phyloP scores from a whole-genome alignment of 2,797 vertebrate species.

The Arremon brunneinucha region DNA sequence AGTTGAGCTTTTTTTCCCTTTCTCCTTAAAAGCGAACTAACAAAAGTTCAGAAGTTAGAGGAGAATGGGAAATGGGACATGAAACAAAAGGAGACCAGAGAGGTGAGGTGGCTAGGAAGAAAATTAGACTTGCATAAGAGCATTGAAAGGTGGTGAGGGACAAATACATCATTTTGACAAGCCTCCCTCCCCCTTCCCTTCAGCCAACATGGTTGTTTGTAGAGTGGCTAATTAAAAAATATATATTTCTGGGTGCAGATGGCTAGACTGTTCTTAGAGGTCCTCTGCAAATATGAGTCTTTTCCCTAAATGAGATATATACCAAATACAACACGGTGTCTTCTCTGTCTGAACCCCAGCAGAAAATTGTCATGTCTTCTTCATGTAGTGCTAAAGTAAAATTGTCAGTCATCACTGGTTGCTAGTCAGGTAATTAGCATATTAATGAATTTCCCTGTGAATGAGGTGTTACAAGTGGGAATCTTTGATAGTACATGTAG shows the following conservation, averaged over 20 bases:
- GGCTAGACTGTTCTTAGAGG: slow-evolving; percentile 12
- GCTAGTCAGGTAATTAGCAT: slow-evolving; percentile 24
- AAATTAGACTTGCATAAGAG: slow-evolving; percentile 56
- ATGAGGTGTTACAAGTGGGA: not conserved
- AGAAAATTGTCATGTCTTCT: not conserved
- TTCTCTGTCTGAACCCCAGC: not conserved
- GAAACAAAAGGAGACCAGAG: slow-evolving; percentile 58
- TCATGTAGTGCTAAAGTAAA: not conserved
- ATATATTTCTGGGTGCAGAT: slow-evolving; percentile 17
- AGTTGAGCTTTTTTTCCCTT: slow-evolving; percentile 16
- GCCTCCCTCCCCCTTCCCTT: slow-evolving; percentile 18
- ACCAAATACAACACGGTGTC: not conserved
- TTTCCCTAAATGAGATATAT: not conserved
- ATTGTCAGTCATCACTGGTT: slow-evolving; percentile 13
- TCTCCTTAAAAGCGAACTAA: slow-evolving; percentile 59
- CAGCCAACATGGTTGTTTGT: slow-evolving; percentile 34
- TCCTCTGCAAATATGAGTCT: not conserved
- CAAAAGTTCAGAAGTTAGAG: slow-evolving; percentile 69
- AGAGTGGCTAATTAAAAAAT: slow-evolving; percentile 57
- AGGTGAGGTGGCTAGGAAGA: slow-evolving; percentile 56
- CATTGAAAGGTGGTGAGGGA: slow-evolving; percentile 35
- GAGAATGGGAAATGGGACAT: slow-evolving; percentile 58
- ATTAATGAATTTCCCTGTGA: slow-evolving; percentile 7
- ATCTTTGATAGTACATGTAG: not conserved
- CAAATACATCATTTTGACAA: slow-evolving; percentile 48